phyloP scores from a whole-genome alignment of 2,797 vertebrate species.

The Nannoperca obscura region DNA sequence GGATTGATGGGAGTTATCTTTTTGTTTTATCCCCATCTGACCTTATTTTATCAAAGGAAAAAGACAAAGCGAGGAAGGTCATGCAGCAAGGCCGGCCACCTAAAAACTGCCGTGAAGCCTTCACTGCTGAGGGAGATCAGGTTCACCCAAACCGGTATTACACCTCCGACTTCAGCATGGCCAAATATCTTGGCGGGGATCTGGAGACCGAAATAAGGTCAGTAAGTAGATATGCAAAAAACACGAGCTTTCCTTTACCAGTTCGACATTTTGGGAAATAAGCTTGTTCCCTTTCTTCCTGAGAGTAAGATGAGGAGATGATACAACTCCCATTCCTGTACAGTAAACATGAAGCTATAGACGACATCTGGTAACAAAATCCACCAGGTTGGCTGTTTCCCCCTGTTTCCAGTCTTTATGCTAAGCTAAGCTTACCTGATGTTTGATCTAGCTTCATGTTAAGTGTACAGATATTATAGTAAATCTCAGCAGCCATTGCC shows the following conservation, averaged over 20 bases:
- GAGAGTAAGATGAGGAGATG: neutral
- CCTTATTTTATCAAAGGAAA: slow-evolving; percentile 45
- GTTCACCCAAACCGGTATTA: slow-evolving; percentile 81
- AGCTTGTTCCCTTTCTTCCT: neutral
- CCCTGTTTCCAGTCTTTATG: neutral
- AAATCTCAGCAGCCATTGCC: neutral
- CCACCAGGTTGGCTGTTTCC: neutral
- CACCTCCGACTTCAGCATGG: slow-evolving; percentile 70
- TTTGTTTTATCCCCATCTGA: neutral
- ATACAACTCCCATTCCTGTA: neutral
- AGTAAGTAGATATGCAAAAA: neutral
- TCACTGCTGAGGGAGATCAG: slow-evolving; percentile 82
- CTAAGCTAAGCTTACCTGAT: neutral
- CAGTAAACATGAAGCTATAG: neutral
- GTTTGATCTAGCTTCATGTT: neutral
- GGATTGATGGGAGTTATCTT: neutral
- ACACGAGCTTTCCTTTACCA: neutral
- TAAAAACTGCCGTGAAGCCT: slow-evolving; percentile 79
- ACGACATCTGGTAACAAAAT: too few species aligned
- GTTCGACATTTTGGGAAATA: neutral
- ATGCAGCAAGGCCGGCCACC: slow-evolving; percentile 78
- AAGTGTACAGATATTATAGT: neutral
- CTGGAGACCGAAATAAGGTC: slow-evolving; percentile 65
- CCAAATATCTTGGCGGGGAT: slow-evolving; percentile 72
- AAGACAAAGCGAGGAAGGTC: slow-evolving; percentile 61